These are phyloP conservation scores for Mystacornis crossleyi DNA, from an alignment of 2,113 vertebrate genomes.

Conservation along the genomic window DNA sequence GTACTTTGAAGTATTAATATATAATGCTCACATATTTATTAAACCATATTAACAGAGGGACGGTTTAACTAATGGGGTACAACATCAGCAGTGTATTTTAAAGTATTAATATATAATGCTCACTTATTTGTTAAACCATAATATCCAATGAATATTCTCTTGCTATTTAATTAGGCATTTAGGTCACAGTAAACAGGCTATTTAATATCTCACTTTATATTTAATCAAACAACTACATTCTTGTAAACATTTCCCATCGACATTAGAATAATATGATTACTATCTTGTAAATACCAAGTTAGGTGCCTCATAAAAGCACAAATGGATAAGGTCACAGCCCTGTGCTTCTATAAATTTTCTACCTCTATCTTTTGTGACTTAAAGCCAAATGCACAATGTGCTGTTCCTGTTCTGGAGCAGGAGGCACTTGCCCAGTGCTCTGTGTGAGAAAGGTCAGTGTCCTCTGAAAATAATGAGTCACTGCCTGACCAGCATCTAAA, in stretches of 20 bases:
- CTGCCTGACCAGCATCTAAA: neutral
- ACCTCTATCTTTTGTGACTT: neutral
- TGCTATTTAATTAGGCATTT: constrained; percentile 20
- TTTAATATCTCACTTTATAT: neutral
- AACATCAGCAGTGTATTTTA: too few species aligned
- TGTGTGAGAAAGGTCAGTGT: neutral
- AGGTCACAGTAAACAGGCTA: neutral
- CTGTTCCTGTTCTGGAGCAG: neutral
- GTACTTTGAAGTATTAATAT: neutral
- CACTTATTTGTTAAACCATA: too few species aligned
- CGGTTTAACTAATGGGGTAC: too few species aligned
- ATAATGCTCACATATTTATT: neutral
- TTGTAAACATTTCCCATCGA: neutral
- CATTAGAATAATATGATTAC: neutral
- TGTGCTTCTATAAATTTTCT: neutral
- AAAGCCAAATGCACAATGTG: neutral
- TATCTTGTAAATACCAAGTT: neutral
- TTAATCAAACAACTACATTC: neutral
- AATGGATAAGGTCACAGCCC: neutral
- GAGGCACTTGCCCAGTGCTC: neutral
- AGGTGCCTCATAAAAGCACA: neutral
- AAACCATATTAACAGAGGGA: neutral
- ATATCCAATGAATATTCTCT: neutral
- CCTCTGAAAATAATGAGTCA: neutral
- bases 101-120: too few species aligned